Conservation (phyloP, 2,797 vertebrate genomes). For the Triplophysa bombifrons region DNA sequence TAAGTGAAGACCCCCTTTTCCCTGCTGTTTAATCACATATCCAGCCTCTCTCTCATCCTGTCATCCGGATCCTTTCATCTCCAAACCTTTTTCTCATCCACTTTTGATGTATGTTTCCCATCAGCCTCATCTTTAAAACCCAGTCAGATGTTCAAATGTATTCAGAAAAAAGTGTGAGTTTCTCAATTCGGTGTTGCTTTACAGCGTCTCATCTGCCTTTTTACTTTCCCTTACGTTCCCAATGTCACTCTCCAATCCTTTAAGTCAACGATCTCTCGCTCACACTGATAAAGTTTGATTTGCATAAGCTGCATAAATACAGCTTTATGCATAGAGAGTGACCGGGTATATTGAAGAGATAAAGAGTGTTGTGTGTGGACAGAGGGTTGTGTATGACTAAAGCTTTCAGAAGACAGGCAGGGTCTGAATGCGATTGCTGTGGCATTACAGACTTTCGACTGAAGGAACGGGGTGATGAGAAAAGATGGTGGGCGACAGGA, state of each 20-base stretch:
- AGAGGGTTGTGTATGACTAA: slow-evolving; percentile 2
- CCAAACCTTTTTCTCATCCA: slow-evolving; percentile 62
- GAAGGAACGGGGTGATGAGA: slow-evolving; percentile 40
- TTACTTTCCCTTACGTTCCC: slow-evolving; percentile 21
- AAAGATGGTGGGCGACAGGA: slow-evolving; percentile 45
- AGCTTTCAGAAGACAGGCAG: slow-evolving; percentile 24
- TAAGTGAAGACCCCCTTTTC: slow-evolving; percentile 49
- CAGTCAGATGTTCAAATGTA: no score
- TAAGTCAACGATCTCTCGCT: not conserved
- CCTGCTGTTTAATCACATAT: slow-evolving; percentile 67
- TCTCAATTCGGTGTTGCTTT: no score
- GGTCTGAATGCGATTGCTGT: slow-evolving; percentile 31
- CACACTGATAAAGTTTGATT: slow-evolving; percentile 20
- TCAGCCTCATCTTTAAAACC: not conserved
- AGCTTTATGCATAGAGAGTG: slow-evolving; percentile 7
- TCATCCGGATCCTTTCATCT: slow-evolving; percentile 65
- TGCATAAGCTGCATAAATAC: slow-evolving; percentile 36
- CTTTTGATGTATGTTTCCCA: slow-evolving; percentile 48
- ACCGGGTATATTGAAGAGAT: slow-evolving; percentile 17
- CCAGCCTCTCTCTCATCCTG: slow-evolving; percentile 46
- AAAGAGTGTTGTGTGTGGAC: slow-evolving; percentile 15
- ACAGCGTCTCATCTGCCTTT: not conserved
- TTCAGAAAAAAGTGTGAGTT: no score
- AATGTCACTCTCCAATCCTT: not conserved
- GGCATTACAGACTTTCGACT: not conserved